phyloP scores from a whole-genome alignment of 2,888 invertebrate species.

The Hedya salicella region DNA sequence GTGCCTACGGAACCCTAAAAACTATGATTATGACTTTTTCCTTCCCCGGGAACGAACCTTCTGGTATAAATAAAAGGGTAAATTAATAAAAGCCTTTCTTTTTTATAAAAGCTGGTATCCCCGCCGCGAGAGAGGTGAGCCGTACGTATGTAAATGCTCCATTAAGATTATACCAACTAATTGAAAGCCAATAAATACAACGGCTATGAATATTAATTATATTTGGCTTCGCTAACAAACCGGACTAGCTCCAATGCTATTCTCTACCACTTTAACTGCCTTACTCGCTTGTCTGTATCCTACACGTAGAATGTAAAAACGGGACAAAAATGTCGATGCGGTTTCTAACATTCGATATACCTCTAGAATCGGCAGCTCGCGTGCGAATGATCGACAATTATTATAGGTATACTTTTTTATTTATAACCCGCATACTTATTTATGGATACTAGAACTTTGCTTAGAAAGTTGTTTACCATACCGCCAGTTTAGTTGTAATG shows the following conservation, averaged over 20 bases:
- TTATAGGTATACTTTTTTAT: conserved; percentile 30
- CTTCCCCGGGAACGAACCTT: too few species aligned
- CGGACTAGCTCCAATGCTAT: conserved; percentile 54
- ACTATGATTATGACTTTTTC: too few species aligned
- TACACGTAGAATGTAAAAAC: neutral
- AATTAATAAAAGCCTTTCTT: neutral
- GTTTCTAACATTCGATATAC: neutral
- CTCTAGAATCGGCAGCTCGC: conserved; percentile 57
- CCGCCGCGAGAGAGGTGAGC: conserved; percentile 65
- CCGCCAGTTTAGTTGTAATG: conserved; percentile 36
- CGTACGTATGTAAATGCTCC: conserved; percentile 83
- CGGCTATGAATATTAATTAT: conserved; percentile 85
- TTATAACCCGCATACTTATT: conserved; percentile 21
- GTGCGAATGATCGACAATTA: conserved; percentile 61
- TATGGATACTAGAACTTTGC: conserved; percentile 19
- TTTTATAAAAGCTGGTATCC: conserved; percentile 60
- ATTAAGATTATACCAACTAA: conserved; percentile 86
- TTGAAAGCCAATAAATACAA: conserved; percentile 86
- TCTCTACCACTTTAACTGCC: neutral
- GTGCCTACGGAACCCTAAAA: too few species aligned
- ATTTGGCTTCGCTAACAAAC: conserved; percentile 73
- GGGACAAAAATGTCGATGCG: neutral
- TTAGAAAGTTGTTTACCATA: conserved; percentile 39
- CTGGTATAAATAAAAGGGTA: too few species aligned
- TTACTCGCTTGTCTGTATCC: neutral